Base-by-base conservation (phyloP, 2,888 invertebrate species). In the Tetragonisca angustula region DNA sequence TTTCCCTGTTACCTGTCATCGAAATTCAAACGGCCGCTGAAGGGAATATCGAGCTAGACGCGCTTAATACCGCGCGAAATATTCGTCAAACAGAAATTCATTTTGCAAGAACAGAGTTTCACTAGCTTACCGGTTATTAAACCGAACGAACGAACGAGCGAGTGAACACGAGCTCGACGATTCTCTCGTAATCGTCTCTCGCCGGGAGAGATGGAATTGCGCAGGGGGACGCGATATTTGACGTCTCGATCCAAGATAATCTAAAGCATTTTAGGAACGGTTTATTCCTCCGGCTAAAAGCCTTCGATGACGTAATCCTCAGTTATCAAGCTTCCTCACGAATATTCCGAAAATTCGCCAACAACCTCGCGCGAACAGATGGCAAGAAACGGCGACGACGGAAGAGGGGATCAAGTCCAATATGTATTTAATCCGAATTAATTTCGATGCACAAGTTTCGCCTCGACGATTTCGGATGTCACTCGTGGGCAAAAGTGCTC, bases 251-350 rank as follows among this genome's bases (percentile, higher is more conserved):
- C 64, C 79, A 65, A 52, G 69, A 64, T 79, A 81, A 79, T 79
- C 56, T 52, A n/a, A 67, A 75, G 65, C 75, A 80, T 82, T 80
- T 74, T 70, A 65, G 64, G 52, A 75, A 65, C 79, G 43, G 69
- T 79, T 81, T 62, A 79, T 75, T 75, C 70, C 50, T n/a, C 59
- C n/a, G 67, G 69, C 61, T 82, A 75, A 80, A 81, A 80, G 82
- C 82, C 56, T 71, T 67, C 70, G 75, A 80, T 75, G 74, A 54
- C 56, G 50, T 70, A 82, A 70, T 74, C 81, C 52, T 24, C 59
- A 54, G 65, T 73, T 73, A 73, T 62, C 68, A 61, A 70, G 70
- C 69, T 72, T 76, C 19, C 65, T 61, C 73, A 27, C 73, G 77
- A 67, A 54, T 74, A 61, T 70, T 36, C 49, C 52, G n/a, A 69